phyloP scores from a whole-genome alignment of 2,113 vertebrate species.

The Rafetus swinhoei region DNA sequence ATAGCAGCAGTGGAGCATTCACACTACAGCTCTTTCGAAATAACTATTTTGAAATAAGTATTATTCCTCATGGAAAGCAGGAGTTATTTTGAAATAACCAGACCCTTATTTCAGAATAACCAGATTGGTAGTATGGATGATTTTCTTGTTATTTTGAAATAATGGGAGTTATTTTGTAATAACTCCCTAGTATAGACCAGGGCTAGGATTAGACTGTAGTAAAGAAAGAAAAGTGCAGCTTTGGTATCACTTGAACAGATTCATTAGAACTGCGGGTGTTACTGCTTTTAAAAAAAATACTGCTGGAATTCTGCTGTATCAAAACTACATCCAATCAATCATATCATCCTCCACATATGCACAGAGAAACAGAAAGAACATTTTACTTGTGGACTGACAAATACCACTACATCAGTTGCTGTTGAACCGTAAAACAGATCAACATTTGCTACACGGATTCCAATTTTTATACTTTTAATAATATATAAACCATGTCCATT shows the following conservation, averaged over 20 bases:
- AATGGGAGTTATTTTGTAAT: too few species aligned
- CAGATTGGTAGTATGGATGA: too few species aligned
- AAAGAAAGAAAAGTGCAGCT: not conserved
- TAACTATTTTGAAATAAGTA: too few species aligned
- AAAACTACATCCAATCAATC: constrained; percentile 13
- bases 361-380: constrained; percentile 10
- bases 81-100: too few species aligned
- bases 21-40: too few species aligned
- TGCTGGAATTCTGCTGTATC: accelerated
- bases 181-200: too few species aligned
- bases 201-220: not conserved
- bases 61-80: too few species aligned
- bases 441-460: constrained; percentile 38
- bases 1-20: too few species aligned
- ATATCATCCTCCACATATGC: not conserved
- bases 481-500: constrained; percentile 48
- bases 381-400: constrained; percentile 20
- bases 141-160: too few species aligned
- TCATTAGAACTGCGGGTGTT: not conserved
- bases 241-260: not conserved
- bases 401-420: constrained; percentile 42
- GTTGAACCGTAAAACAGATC: constrained; percentile 26
- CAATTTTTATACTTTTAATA: constrained; percentile 61
- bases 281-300: not conserved
- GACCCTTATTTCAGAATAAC: too few species aligned